Percentiles rank a stretch among this genome's conserved stretches.
These are phyloP conservation scores for Ophion ellenae DNA, from an alignment of 2,888 invertebrate genomes.

Conservation along the genomic window DNA sequence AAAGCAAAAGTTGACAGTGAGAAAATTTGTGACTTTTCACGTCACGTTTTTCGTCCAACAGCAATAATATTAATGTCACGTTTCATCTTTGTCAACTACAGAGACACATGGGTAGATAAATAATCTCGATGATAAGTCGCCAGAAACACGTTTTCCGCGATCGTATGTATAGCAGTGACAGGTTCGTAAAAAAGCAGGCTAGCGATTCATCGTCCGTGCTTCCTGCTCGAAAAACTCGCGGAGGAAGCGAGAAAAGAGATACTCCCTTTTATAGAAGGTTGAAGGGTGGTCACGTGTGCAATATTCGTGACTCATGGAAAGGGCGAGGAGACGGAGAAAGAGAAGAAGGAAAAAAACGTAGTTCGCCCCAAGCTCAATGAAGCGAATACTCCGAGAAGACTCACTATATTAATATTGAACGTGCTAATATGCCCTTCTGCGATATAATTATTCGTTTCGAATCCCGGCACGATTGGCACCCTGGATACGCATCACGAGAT, in stretches of 20 bases:
- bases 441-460: constrained; percentile 39
- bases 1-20: no score
- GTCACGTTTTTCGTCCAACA: background rate
- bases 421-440: constrained; percentile 32
- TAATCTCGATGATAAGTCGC: constrained; percentile 45
- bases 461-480: constrained; percentile 2
- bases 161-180: constrained; percentile 11
- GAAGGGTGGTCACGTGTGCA: constrained; percentile 22
- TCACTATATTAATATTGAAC: constrained; percentile 33
- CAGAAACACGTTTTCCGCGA: constrained; percentile 26
- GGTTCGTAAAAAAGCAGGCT: constrained; percentile 28
- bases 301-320: constrained; percentile 35
- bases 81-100: constrained; percentile 12
- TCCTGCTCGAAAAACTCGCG: constrained; percentile 33
- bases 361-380: constrained; percentile 28
- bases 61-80: constrained; percentile 3
- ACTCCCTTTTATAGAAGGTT: background rate
- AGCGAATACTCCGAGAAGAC: constrained; percentile 38
- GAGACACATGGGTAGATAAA: constrained; percentile 33
- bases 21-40: background rate
- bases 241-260: background rate
- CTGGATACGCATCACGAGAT: background rate
- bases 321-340: background rate
- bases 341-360: background rate
- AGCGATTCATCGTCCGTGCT: constrained; percentile 40